Evolutionary conservation across 2,113 vertebrate genomes (phyloP).

Genomic region (Neodon shergylaensis): DNA sequence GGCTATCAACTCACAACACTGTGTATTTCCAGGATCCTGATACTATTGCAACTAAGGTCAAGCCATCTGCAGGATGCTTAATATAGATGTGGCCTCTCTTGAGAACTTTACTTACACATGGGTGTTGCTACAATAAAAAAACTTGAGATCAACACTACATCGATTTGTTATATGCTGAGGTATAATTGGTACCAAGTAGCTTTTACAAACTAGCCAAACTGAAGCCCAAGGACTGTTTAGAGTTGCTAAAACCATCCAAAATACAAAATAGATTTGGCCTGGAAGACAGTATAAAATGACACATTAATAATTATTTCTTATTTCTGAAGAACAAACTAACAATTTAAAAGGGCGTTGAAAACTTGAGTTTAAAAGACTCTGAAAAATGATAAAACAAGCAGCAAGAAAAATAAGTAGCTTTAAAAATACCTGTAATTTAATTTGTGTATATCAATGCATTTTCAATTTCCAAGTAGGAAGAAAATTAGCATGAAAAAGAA

Average conservation of each 20-base stretch:
- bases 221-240: slow-evolving; percentile 2
- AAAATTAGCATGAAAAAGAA: background rate
- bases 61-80: background rate
- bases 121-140: slow-evolving; percentile 27
- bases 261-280: background rate
- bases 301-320: slow-evolving; percentile 28
- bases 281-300: background rate
- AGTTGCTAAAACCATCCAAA: background rate
- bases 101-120: background rate
- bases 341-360: background rate
- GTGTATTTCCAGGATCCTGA: background rate
- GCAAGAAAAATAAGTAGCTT: background rate
- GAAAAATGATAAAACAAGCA: background rate
- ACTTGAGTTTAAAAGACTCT: background rate
- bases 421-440: background rate
- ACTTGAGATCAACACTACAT: slow-evolving; percentile 9
- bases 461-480: background rate
- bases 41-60: background rate
- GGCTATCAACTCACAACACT: background rate
- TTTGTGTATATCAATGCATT: background rate
- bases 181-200: background rate
- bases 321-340: slow-evolving; percentile 10
- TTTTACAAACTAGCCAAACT: background rate
- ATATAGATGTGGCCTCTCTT: background rate
- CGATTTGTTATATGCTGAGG: background rate